phyloP scores from a whole-genome alignment of 2,888 invertebrate species.

The Barypeithes pellucidus region DNA sequence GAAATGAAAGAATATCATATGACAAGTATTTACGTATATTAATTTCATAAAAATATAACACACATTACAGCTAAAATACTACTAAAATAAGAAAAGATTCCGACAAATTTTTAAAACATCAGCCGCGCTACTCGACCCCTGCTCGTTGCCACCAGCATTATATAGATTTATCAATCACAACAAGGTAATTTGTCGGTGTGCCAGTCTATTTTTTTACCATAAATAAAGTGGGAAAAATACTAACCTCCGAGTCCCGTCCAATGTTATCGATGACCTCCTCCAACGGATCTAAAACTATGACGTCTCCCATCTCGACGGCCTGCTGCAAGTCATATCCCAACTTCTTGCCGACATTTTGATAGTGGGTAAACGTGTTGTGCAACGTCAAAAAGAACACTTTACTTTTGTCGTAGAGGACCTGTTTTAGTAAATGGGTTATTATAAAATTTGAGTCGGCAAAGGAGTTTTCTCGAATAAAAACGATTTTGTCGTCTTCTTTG shows the following conservation, averaged over 20 bases:
- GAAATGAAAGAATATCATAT: too few relatives aligned
- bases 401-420: slow-evolving; percentile 76
- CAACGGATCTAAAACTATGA: slow-evolving; percentile 74
- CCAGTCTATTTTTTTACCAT: too few relatives aligned
- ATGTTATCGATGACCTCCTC: slow-evolving; percentile 71
- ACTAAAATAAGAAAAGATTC: too few relatives aligned
- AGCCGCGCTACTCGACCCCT: too few relatives aligned
- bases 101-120: too few relatives aligned
- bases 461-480: slow-evolving; percentile 81
- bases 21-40: too few relatives aligned
- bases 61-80: too few relatives aligned
- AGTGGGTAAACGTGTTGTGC: slow-evolving; percentile 83
- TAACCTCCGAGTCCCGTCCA: slow-evolving; percentile 62
- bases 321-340: slow-evolving; percentile 81
- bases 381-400: slow-evolving; percentile 78
- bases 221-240: slow-evolving; percentile 34
- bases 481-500: slow-evolving; percentile 75
- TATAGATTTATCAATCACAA: too few relatives aligned
- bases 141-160: too few relatives aligned
- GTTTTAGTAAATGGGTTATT: slow-evolving; percentile 79
- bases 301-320: slow-evolving; percentile 70
- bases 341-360: slow-evolving; percentile 82
- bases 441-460: slow-evolving; percentile 83
- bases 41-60: too few relatives aligned
- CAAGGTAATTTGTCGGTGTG: too few relatives aligned